A percentile compares a stretch with the other conserved stretches of the same genome.
These are phyloP conservation scores for Xestia ashworthii DNA, from an alignment of 2,888 invertebrate species.

Conservation along the genomic window DNA sequence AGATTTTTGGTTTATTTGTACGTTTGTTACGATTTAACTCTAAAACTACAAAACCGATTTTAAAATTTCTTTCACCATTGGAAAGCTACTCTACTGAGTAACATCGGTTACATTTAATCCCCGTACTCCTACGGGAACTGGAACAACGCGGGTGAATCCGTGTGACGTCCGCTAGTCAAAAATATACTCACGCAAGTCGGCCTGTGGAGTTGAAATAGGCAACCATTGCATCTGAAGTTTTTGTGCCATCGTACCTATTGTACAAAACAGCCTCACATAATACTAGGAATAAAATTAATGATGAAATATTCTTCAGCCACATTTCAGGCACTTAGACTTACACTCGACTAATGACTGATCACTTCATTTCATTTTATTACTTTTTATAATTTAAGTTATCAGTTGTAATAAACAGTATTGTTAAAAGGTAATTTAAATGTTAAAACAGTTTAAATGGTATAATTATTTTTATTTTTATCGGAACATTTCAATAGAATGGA, in stretches of 20 bases:
- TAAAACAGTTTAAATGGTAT: neutral
- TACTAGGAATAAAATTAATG: neutral
- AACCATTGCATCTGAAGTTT: constrained; percentile 6
- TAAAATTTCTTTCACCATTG: too few species aligned
- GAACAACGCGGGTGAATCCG: too few species aligned
- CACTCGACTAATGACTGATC: neutral
- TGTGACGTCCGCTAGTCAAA: too few species aligned
- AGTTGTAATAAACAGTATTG: neutral
- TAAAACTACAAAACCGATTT: too few species aligned
- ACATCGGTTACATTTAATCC: too few species aligned
- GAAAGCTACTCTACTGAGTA: too few species aligned
- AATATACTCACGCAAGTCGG: constrained; percentile 15
- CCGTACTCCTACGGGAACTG: too few species aligned
- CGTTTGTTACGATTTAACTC: too few species aligned
- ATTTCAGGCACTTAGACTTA: neutral
- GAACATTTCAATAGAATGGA: neutral
- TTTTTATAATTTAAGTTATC: neutral
- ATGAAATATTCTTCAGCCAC: constrained; percentile 6
- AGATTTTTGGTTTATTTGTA: too few species aligned
- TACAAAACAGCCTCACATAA: constrained; percentile 9
- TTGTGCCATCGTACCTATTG: constrained; percentile 10
- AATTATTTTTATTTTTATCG: neutral
- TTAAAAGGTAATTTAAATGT: neutral
- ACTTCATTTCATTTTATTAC: neutral
- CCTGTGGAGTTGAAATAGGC: constrained; percentile 21